phyloP scores from a whole-genome alignment of 1,140 invertebrate genomes.

The Cataglyphis hispanica region DNA sequence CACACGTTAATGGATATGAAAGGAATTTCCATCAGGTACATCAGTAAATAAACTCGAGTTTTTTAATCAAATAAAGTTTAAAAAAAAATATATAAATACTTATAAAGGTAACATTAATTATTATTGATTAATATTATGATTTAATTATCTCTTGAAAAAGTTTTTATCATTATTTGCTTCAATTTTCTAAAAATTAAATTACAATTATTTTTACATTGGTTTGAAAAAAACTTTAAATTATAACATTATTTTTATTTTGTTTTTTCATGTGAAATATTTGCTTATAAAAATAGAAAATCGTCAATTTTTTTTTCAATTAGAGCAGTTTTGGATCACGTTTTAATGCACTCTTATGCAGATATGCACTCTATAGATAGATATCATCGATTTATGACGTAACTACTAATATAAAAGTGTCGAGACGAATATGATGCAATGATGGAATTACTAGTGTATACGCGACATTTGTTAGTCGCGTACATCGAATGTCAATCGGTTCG shows the following conservation, averaged over 20 bases:
- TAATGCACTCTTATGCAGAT: conserved; percentile 10
- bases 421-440: background rate
- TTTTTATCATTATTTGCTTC: background rate
- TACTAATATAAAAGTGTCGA: conserved; percentile 3
- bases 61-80: no score
- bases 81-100: no score
- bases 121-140: background rate
- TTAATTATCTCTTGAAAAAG: background rate
- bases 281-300: background rate
- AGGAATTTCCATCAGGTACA: background rate
- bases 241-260: background rate
- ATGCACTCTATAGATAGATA: no score
- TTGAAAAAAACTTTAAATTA: background rate
- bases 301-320: conserved; percentile 27
- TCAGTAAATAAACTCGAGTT: no score
- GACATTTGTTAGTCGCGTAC: conserved; percentile 22
- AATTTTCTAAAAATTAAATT: background rate
- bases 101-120: background rate
- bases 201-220: conserved; percentile 1
- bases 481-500: conserved; percentile 26
- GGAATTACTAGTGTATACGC: background rate
- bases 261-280: background rate
- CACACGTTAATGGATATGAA: conserved; percentile 1
- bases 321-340: background rate
- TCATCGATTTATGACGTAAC: background rate